Conservation (phyloP, 2,113 vertebrate genomes). For the Rhabdomys dilectus region DNA sequence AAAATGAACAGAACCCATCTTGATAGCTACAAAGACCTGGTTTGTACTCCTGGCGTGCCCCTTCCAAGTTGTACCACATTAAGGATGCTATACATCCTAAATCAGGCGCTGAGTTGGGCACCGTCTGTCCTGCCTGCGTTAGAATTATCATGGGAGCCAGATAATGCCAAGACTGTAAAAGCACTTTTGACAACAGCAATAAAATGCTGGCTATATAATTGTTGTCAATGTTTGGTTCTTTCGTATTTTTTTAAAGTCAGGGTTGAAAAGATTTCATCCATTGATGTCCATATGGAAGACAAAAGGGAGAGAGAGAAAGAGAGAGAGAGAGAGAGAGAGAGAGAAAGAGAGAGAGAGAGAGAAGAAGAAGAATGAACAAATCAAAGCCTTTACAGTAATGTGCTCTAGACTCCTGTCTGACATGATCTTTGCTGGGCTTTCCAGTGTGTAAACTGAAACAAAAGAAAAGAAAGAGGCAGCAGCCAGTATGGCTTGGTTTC, state of each 20-base stretch:
- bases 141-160: not conserved
- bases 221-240: not conserved
- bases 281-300: constrained; percentile 2
- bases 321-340: too few relatives aligned
- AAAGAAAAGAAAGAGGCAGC: constrained; percentile 68
- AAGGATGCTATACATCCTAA: not conserved
- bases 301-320: not conserved
- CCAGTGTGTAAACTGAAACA: constrained; percentile 55
- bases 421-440: constrained; percentile 16
- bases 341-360: too few relatives aligned
- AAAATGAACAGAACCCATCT: not conserved
- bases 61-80: not conserved
- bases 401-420: constrained; percentile 13
- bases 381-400: not conserved
- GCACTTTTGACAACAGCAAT: not conserved
- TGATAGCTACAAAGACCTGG: not conserved
- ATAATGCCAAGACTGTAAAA: not conserved
- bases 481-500: constrained; percentile 72
- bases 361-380: not conserved
- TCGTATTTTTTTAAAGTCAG: not conserved
- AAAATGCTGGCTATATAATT: not conserved
- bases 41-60: not conserved
- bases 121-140: not conserved
- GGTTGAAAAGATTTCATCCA: constrained; percentile 10
- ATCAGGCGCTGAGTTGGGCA: not conserved